Conservation (phyloP, 2,113 vertebrate species). For the Erythrocercus mccallii region DNA sequence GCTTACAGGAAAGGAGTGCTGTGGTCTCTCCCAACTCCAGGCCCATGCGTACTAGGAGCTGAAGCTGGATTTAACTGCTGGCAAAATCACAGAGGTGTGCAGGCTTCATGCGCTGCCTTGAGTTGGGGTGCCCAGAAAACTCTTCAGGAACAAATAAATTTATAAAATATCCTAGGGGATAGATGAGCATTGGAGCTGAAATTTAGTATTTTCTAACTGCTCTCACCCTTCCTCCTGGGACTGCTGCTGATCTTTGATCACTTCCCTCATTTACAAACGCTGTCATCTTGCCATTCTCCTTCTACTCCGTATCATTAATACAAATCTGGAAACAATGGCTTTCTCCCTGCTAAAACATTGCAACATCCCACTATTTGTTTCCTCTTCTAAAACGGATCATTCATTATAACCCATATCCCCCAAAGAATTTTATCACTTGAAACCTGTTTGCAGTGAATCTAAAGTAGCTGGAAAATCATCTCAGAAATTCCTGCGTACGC, state of each 20-base stretch:
- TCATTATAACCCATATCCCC: conserved; percentile 58
- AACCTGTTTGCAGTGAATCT: conserved; percentile 62
- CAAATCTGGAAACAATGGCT: conserved; percentile 61
- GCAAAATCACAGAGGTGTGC: neutral
- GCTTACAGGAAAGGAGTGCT: neutral
- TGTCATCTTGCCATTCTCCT: conserved; percentile 32
- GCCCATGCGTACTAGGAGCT: neutral
- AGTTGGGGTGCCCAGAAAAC: neutral
- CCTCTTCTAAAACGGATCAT: conserved; percentile 33
- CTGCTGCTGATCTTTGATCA: conserved; percentile 34
- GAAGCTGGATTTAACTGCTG: neutral
- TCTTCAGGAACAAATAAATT: neutral
- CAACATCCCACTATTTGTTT: conserved; percentile 57
- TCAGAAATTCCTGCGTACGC: neutral
- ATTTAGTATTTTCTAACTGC: conserved; percentile 30
- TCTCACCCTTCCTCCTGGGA: conserved; percentile 41
- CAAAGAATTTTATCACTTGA: conserved; percentile 66
- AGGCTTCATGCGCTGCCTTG: neutral
- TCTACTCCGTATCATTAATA: conserved; percentile 33
- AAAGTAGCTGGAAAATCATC: conserved; percentile 48
- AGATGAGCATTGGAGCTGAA: neutral
- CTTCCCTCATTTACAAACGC: conserved; percentile 23
- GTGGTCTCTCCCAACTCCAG: neutral
- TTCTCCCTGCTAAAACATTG: conserved; percentile 42
- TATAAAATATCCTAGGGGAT: neutral